Evolutionary conservation across 2,113 vertebrate genomes (phyloP).

Genomic region (Neomonachus schauinslandi): DNA sequence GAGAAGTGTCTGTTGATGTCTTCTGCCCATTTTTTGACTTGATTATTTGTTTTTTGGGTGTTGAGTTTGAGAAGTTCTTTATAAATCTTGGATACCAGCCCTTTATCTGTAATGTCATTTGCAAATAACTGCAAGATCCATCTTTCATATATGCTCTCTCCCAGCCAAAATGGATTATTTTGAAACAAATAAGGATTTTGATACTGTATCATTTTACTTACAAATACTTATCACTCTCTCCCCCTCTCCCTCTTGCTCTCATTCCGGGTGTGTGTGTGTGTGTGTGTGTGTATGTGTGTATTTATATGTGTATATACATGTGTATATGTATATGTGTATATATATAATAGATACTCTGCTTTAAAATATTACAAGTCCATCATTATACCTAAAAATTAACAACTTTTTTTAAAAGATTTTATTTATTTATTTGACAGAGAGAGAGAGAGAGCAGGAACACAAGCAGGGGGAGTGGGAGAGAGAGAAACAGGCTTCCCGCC

Average conservation of each 20-base stretch:
- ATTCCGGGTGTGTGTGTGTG: background rate
- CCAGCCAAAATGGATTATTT: background rate
- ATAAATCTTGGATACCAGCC: too few species aligned
- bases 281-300: background rate
- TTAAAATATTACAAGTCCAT: background rate
- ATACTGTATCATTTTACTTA: background rate
- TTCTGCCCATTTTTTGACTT: too few species aligned
- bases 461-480: too few species aligned
- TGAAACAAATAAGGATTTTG: constrained; percentile 17
- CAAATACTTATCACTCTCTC: background rate
- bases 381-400: background rate
- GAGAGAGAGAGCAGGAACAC: too few species aligned
- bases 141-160: background rate
- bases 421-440: too few species aligned
- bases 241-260: background rate
- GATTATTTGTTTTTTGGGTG: too few species aligned
- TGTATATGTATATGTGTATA: too few species aligned
- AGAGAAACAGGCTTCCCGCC: too few species aligned
- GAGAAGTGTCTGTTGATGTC: too few species aligned
- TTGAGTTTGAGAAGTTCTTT: too few species aligned
- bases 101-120: too few species aligned
- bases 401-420: too few species aligned
- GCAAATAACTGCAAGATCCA: background rate
- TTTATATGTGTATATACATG: background rate
- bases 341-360: background rate